phyloP scores from a whole-genome alignment of 2,113 vertebrate species.

The Aspidoscelis tigris region DNA sequence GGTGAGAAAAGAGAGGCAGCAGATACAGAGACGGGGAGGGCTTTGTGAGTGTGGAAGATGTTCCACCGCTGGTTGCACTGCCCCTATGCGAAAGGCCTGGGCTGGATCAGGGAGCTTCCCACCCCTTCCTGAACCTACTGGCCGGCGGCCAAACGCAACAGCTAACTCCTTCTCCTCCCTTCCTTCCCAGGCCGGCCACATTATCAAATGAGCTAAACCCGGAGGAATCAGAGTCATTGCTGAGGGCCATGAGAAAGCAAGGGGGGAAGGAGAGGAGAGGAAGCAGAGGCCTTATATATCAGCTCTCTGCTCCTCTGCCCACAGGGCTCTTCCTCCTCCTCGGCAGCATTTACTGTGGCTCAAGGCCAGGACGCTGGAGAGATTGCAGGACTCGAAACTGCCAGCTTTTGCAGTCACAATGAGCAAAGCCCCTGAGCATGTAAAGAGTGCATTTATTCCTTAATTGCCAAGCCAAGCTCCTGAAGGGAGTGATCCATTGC shows the following conservation, averaged over 20 bases:
- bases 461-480: no score
- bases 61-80: neutral
- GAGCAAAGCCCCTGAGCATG: no score
- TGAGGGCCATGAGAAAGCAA: conserved; percentile 34
- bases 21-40: no score
- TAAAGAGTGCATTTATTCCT: no score
- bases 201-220: conserved; percentile 59
- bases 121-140: conserved; percentile 60
- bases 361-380: no score
- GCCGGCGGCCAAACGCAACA: conserved; percentile 68
- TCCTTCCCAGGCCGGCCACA: conserved; percentile 67
- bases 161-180: conserved; percentile 70
- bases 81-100: conserved; percentile 25
- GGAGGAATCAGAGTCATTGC: conserved; percentile 53
- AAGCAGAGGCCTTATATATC: no score
- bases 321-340: no score
- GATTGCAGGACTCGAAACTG: no score
- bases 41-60: neutral
- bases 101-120: conserved; percentile 38
- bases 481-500: no score
- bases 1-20: neutral
- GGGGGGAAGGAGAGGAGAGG: neutral
- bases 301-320: no score
- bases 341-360: no score
- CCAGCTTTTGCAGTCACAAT: no score